phyloP scores from a whole-genome alignment of 1,140 invertebrate species.

The Diorhabda sublineata region DNA sequence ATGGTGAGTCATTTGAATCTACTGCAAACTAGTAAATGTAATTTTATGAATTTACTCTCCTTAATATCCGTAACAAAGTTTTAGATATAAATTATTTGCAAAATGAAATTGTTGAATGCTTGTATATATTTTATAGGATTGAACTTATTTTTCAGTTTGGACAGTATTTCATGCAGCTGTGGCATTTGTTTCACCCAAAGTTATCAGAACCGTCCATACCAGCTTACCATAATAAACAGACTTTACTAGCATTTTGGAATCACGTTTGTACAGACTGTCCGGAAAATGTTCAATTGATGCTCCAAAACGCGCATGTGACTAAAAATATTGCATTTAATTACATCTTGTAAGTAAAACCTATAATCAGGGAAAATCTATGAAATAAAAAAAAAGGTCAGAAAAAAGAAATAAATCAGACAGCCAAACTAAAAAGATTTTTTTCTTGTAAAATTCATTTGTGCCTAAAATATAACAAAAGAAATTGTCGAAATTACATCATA shows the following conservation, averaged over 20 bases:
- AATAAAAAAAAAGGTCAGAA: too few species aligned
- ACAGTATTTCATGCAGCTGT: conserved; percentile 84
- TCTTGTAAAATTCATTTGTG: too few species aligned
- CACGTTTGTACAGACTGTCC: conserved; percentile 87
- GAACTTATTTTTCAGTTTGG: conserved; percentile 62
- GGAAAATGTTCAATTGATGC: conserved; percentile 84
- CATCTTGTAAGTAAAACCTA: conserved; percentile 72
- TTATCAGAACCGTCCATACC: conserved; percentile 92
- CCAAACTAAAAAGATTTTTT: too few species aligned
- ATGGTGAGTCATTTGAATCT: conserved; percentile 62
- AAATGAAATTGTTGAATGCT: too few species aligned
- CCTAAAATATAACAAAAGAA: too few species aligned
- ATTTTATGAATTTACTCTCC: neutral
- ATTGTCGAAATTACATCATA: too few species aligned
- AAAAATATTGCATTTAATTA: conserved; percentile 97
- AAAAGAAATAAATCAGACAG: too few species aligned
- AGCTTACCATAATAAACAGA: conserved; percentile 93
- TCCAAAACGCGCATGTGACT: conserved; percentile 75
- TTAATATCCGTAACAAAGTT: too few species aligned
- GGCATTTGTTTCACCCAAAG: conserved; percentile 91
- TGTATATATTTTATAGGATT: neutral
- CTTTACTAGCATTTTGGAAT: conserved; percentile 88
- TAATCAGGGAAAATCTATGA: neutral
- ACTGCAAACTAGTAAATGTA: neutral
- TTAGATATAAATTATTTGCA: too few species aligned